A percentile compares a stretch with the other conserved stretches of the same genome.
phyloP scores from a whole-genome alignment of 2,797 vertebrate genomes.

The Phalloptychus januarius region DNA sequence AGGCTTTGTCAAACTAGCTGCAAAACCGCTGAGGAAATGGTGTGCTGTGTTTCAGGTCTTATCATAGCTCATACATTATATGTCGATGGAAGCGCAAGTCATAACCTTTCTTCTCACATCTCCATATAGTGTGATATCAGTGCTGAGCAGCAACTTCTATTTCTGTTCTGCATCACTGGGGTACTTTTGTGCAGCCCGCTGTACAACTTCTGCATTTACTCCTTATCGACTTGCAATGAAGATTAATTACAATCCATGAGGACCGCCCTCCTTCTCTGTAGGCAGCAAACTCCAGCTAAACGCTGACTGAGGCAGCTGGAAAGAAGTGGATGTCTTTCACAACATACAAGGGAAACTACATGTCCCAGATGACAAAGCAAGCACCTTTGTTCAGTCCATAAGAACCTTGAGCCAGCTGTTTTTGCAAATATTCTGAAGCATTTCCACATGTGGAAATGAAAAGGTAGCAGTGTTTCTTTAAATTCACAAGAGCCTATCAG shows the following conservation, averaged over 20 bases:
- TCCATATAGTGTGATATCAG: constrained; percentile 45
- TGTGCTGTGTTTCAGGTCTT: constrained; percentile 41
- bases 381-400: neutral
- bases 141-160: constrained; percentile 46
- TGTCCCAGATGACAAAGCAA: neutral
- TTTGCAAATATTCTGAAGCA: neutral
- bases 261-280: neutral
- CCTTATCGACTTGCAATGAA: constrained; percentile 24
- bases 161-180: constrained; percentile 42
- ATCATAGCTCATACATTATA: constrained; percentile 48
- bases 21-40: constrained; percentile 49
- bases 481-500: neutral
- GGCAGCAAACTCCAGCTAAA: neutral
- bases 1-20: constrained; percentile 38
- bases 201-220: constrained; percentile 30
- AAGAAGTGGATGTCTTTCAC: neutral
- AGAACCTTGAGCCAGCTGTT: neutral
- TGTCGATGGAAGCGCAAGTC: constrained; percentile 36
- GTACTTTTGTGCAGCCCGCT: constrained; percentile 21
- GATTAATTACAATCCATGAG: constrained; percentile 26
- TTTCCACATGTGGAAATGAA: neutral
- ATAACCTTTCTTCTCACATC: constrained; percentile 46
- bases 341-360: neutral
- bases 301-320: neutral
- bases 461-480: neutral